Percentiles rank a stretch among this genome's conserved stretches.
These are phyloP conservation scores for Paramisgurnus dabryanus DNA, from an alignment of 2,113 vertebrate species.

Conservation along the genomic window DNA sequence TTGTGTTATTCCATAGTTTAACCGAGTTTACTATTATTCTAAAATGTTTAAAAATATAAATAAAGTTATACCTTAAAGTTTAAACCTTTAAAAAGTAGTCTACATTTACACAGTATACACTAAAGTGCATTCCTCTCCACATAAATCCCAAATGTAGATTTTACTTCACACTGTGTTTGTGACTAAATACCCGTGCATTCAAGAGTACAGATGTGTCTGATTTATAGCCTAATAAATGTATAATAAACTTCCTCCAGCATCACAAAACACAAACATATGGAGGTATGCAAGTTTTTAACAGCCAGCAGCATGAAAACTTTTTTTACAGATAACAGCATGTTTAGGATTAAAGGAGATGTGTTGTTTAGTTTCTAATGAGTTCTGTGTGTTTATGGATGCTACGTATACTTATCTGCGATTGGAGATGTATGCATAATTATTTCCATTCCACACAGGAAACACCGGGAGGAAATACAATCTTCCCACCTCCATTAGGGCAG, in stretches of 20 bases:
- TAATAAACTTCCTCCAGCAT: slow-evolving; percentile 33
- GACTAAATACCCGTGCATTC: not conserved
- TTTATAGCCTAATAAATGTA: slow-evolving; percentile 52
- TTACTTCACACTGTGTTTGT: slow-evolving; percentile 33
- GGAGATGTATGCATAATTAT: not conserved
- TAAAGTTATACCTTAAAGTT: too few species aligned
- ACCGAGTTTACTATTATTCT: too few species aligned
- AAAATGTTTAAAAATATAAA: too few species aligned
- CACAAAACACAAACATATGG: slow-evolving; percentile 49
- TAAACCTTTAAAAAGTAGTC: too few species aligned
- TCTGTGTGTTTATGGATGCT: not conserved
- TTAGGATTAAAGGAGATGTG: slow-evolving; percentile 4
- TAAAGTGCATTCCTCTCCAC: too few species aligned
- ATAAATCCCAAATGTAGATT: not conserved
- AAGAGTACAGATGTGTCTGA: slow-evolving; percentile 31
- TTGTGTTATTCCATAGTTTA: too few species aligned
- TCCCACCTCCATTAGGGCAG: slow-evolving; percentile 72
- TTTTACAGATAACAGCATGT: slow-evolving; percentile 5
- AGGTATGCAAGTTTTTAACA: not conserved
- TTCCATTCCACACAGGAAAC: slow-evolving; percentile 69
- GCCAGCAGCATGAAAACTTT: slow-evolving; percentile 22
- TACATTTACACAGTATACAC: too few species aligned
- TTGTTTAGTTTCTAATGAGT: slow-evolving; percentile 14
- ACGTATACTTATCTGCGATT: slow-evolving; percentile 6
- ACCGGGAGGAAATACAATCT: slow-evolving; percentile 73